phyloP scores from a whole-genome alignment of 2,888 invertebrate genomes.

The Marronus borbonicus region DNA sequence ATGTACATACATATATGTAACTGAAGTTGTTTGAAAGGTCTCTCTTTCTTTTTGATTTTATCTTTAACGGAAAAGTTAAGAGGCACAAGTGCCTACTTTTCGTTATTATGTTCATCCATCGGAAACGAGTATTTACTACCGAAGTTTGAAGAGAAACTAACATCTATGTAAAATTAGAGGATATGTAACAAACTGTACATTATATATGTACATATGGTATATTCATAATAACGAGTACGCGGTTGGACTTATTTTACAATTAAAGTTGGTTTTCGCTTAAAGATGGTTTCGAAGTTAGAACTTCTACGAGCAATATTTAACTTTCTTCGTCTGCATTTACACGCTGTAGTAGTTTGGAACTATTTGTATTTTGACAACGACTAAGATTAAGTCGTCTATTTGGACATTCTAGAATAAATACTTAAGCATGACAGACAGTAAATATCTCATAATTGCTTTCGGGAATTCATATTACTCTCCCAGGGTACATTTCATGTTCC shows the following conservation, averaged over 20 bases:
- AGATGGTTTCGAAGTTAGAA: background rate
- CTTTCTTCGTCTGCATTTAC: conserved; percentile 37
- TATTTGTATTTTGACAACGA: conserved; percentile 29
- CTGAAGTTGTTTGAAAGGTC: no score
- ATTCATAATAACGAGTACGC: background rate
- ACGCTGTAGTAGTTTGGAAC: conserved; percentile 18
- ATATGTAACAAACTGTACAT: background rate
- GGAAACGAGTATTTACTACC: background rate
- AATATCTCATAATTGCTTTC: conserved; percentile 27
- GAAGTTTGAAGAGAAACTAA: background rate
- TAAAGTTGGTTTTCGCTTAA: conserved; percentile 22
- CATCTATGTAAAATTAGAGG: background rate
- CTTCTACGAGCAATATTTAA: conserved; percentile 28
- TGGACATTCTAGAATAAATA: conserved; percentile 19
- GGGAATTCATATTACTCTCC: background rate
- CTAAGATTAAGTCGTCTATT: conserved; percentile 39
- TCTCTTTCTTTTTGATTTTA: no score
- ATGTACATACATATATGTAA: no score
- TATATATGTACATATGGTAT: background rate
- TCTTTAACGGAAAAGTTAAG: no score
- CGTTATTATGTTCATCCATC: background rate
- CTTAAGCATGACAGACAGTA: conserved; percentile 12
- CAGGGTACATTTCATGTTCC: no score
- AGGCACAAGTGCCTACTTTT: no score
- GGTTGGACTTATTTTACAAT: conserved; percentile 5